Conservation (phyloP, 2,797 vertebrate species). For the Fistularia tabacaria region DNA sequence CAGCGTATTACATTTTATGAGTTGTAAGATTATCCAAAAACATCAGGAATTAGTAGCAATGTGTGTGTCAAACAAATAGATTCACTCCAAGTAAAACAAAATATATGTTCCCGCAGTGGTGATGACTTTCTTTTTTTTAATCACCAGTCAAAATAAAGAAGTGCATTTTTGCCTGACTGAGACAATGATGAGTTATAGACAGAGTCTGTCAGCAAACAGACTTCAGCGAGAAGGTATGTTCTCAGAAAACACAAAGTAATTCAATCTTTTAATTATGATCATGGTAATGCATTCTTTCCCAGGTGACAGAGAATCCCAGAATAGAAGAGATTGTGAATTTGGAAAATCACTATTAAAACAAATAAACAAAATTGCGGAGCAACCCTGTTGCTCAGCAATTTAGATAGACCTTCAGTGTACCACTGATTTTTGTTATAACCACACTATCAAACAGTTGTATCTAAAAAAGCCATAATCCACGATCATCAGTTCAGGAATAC, state of each 20-base stretch:
- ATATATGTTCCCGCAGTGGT: background rate
- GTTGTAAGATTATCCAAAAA: background rate
- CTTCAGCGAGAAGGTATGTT: conserved; percentile 48
- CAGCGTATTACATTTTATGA: conserved; percentile 14
- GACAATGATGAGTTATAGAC: conserved; percentile 83
- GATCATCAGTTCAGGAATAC: conserved; percentile 7
- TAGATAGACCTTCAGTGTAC: too few relatives aligned
- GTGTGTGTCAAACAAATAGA: conserved; percentile 16
- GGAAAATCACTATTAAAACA: conserved; percentile 3
- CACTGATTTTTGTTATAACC: too few relatives aligned
- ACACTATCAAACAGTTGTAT: background rate
- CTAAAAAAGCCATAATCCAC: conserved; percentile 2
- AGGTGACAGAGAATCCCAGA: background rate
- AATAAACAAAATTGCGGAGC: too few relatives aligned
- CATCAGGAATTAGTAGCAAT: conserved; percentile 2
- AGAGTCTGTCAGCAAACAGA: conserved; percentile 71
- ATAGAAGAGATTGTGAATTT: background rate
- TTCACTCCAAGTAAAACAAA: conserved; percentile 1
- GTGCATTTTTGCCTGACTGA: conserved; percentile 55
- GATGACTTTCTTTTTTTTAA: background rate
- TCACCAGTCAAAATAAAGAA: conserved; percentile 42
- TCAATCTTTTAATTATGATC: too few relatives aligned
- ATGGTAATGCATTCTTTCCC: too few relatives aligned
- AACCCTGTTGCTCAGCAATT: too few relatives aligned
- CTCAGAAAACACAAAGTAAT: too few relatives aligned